Conservation (phyloP, 1,140 invertebrate genomes). For the Drosophila serrata region DNA sequence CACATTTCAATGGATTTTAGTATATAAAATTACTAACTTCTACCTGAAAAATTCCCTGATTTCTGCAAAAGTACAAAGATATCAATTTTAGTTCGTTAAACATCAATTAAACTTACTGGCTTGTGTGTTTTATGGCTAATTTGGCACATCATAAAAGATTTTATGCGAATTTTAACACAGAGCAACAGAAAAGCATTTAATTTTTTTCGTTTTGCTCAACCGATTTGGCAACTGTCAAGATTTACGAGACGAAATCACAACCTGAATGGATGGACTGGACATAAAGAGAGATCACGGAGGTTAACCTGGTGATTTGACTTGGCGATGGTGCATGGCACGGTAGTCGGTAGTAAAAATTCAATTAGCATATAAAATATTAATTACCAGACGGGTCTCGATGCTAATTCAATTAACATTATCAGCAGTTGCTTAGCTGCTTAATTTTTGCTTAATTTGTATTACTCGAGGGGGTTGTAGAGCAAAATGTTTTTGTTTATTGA, state of each 20-base stretch:
- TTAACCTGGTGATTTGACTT: conserved; percentile 50
- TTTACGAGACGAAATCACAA: conserved; percentile 32
- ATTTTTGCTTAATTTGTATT: conserved; percentile 22
- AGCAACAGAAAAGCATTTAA: conserved; percentile 36
- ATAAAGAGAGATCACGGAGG: conserved; percentile 58
- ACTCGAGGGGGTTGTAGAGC: not conserved
- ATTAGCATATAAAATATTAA: conserved; percentile 74
- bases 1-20: not conserved
- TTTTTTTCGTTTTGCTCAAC: conserved; percentile 30
- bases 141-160: conserved; percentile 73
- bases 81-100: conserved; percentile 6
- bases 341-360: conserved; percentile 67
- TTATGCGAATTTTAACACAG: conserved; percentile 27
- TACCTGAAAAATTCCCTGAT: not conserved
- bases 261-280: conserved; percentile 33
- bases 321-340: conserved; percentile 51
- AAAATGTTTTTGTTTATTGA: not conserved
- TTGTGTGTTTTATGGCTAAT: conserved; percentile 67
- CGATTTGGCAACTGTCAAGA: conserved; percentile 69
- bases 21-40: not conserved
- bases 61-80: not conserved
- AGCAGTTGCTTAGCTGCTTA: conserved; percentile 23
- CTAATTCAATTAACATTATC: conserved; percentile 65
- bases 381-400: conserved; percentile 52
- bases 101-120: not conserved